A percentile compares a stretch with the other conserved stretches of the same genome.
These are phyloP conservation scores for Barbus barbus DNA, from an alignment of 2,113 vertebrate species.

Conservation along the genomic window DNA sequence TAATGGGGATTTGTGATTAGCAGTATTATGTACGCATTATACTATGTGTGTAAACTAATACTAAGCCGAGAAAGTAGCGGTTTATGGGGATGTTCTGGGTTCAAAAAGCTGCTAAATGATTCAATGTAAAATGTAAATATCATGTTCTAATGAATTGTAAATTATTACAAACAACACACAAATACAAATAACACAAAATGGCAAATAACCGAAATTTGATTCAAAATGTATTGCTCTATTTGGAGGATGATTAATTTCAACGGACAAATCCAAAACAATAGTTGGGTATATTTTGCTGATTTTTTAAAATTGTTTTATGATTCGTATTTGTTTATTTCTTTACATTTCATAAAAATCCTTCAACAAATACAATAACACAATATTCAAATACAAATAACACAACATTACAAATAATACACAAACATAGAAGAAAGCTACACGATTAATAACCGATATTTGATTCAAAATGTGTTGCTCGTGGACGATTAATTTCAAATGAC, in stretches of 20 bases:
- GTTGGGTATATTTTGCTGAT: no score
- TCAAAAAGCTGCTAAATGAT: no score
- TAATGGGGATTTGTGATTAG: background rate
- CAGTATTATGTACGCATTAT: constrained; percentile 6
- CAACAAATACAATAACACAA: no score
- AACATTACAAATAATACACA: background rate
- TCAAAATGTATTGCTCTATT: no score
- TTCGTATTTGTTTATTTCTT: no score
- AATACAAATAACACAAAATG: background rate
- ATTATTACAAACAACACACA: background rate
- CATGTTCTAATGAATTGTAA: background rate
- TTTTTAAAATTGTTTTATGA: no score
- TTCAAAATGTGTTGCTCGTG: no score
- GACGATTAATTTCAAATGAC: background rate
- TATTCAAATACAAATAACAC: background rate
- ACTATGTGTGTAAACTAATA: background rate
- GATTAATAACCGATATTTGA: background rate
- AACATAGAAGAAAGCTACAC: background rate
- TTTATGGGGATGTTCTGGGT: background rate
- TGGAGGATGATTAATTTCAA: no score
- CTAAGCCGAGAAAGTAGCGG: background rate
- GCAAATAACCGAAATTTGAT: no score
- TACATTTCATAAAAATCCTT: no score
- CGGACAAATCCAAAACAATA: no score
- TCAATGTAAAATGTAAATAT: background rate